Conservation (phyloP, 2,113 vertebrate species). For the Alexandromys fortis region DNA sequence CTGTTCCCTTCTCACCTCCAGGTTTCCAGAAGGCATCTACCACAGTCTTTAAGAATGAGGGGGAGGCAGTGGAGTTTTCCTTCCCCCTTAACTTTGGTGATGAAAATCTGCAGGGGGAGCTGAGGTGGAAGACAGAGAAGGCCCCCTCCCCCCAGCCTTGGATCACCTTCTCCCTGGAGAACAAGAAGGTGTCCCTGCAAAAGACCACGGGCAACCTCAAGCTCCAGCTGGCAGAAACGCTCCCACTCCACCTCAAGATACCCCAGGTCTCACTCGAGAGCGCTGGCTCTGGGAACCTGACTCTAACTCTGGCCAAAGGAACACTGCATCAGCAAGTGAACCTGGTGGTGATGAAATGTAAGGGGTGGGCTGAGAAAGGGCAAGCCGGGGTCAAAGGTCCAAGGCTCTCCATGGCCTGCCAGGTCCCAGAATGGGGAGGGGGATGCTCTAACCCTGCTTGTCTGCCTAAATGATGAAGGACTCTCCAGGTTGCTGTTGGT, state of each 20-base stretch:
- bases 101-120: not conserved
- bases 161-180: constrained; percentile 40
- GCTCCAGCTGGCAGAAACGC: fast-evolving
- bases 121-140: constrained; percentile 35
- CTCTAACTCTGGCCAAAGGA: not conserved
- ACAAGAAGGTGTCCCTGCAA: not conserved
- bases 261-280: constrained; percentile 49
- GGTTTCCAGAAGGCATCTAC: not conserved
- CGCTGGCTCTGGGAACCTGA: constrained; percentile 76
- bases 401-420: not conserved
- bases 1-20: constrained; percentile 25
- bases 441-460: not conserved
- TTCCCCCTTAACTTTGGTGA: constrained; percentile 38
- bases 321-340: constrained; percentile 11
- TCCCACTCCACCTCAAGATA: constrained; percentile 20
- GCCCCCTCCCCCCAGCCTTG: not conserved
- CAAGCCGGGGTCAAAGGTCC: too few species aligned
- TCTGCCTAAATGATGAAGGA: not conserved
- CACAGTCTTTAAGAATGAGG: constrained; percentile 22
- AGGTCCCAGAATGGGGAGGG: constrained; percentile 43
- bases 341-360: constrained; percentile 85
- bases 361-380: constrained; percentile 29
- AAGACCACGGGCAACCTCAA: fast-evolving
- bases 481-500: not conserved
- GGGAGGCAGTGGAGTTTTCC: constrained; percentile 1